Evolutionary conservation across 2,113 vertebrate species (phyloP), one percentile per base, ranked within the genome.

Genomic region (Amphiprion percula): DNA sequence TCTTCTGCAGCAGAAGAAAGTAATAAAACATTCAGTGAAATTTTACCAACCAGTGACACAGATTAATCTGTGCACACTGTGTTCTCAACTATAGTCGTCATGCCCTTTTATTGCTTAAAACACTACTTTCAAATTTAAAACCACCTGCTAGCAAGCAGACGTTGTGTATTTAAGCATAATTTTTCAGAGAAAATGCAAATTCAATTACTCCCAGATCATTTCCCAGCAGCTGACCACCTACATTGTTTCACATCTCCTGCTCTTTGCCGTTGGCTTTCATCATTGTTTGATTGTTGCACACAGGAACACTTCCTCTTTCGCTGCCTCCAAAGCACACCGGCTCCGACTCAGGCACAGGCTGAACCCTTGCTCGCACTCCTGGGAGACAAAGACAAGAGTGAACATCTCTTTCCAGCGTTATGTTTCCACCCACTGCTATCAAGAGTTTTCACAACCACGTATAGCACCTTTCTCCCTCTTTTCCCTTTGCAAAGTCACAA

Each of bases 401-500:
- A 84, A 85, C 81, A 61, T 84, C 70, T 87, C 65, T 49, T 66
- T 70, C 55, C n/a, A 14, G 50, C 68, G 0, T 79, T 54, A 33
- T 44, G 68, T 72, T 82, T 74, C 47, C 30, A 30, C 67, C 56
- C 59, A 1, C 28, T 15, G 44, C 61, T 53, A 47, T 79, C 56
- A 59, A 30, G 74, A 75, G 59, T 84, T 86, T 82, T 64, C 76
- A 66, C 78, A 49, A 58, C 54, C 79, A 58, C 30, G 19, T 49
- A 28, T 47, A 0, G 16, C 78, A 74, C 71, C 81, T 88, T 64
- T 66, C 73, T 87, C 39, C 66, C 68, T 39, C 26, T 68, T 30
- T 61, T 77, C 53, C 74, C 77, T 84, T 74, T 33, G 56, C 86
- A 91, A 88, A 92, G 87, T 90, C 89, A 83, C 84, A 66, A 81